Conservation (phyloP, 2,113 vertebrate species). For the Grammomys dolichurus region DNA sequence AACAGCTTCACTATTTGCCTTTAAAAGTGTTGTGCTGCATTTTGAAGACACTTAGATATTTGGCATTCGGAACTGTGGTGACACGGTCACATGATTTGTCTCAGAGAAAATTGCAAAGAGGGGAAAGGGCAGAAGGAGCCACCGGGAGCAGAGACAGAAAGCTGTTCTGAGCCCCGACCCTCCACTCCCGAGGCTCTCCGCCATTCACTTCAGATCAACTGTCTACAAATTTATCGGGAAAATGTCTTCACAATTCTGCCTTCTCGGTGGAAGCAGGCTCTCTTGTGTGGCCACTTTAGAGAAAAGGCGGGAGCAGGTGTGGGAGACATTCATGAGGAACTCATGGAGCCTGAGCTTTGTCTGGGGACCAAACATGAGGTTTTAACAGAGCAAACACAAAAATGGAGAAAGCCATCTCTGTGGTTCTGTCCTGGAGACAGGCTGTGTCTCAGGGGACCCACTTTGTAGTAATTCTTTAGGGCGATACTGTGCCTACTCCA, state of each 20-base stretch:
- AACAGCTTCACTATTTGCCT: constrained; percentile 72
- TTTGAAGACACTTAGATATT: constrained; percentile 79
- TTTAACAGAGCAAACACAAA: constrained; percentile 42
- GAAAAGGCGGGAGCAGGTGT: constrained; percentile 60
- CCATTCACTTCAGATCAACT: constrained; percentile 59
- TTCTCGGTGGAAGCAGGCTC: constrained; percentile 51
- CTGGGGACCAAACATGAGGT: constrained; percentile 36
- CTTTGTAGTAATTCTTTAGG: not conserved
- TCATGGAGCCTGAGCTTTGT: constrained; percentile 29
- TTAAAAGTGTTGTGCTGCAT: constrained; percentile 75
- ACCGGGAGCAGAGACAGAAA: not conserved
- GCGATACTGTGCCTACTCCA: not conserved
- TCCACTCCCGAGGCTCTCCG: not conserved
- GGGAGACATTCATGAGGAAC: constrained; percentile 46
- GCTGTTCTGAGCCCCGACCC: constrained; percentile 21
- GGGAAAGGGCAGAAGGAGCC: constrained; percentile 44
- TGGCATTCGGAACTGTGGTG: constrained; percentile 69
- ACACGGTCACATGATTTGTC: constrained; percentile 72
- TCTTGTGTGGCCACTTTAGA: constrained; percentile 65
- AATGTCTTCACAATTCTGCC: constrained; percentile 32
- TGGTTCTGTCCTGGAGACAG: constrained; percentile 18
- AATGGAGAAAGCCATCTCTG: not conserved
- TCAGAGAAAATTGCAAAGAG: constrained; percentile 65
- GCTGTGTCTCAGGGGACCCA: constrained; percentile 11
- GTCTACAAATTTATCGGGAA: constrained; percentile 63